Evolutionary conservation across 2,888 invertebrate genomes (phyloP).

Genomic region (Labia minor): DNA sequence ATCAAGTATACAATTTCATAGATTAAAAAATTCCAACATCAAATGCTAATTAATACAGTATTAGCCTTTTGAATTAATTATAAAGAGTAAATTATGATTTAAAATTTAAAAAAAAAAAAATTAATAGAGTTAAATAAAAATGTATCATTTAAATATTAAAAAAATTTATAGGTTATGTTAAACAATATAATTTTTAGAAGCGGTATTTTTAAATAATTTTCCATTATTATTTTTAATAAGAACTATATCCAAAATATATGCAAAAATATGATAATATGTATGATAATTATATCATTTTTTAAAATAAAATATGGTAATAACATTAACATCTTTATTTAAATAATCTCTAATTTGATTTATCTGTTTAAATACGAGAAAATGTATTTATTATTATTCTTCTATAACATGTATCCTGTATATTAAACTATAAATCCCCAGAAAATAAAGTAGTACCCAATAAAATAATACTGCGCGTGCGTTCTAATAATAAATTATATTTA

Average conservation of each 20-base stretch:
- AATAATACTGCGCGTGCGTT: background rate
- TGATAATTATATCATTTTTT: too few species aligned
- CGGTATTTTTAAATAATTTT: too few species aligned
- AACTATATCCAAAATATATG: too few species aligned
- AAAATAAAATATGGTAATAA: too few species aligned
- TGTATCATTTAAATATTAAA: background rate
- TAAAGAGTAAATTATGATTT: background rate
- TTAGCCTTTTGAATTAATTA: background rate
- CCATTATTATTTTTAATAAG: too few species aligned
- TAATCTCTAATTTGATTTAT: too few species aligned
- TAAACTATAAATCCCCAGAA: background rate
- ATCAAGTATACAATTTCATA: background rate
- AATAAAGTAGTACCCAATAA: background rate
- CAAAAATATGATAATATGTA: too few species aligned
- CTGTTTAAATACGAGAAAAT: too few species aligned
- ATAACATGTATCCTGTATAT: too few species aligned
- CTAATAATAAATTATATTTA: conserved; percentile 2
- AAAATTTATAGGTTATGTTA: too few species aligned
- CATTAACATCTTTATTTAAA: too few species aligned
- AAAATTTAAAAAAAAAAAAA: background rate
- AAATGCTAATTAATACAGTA: background rate
- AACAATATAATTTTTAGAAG: too few species aligned
- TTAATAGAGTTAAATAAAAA: background rate
- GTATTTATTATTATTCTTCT: background rate
- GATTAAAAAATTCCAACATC: background rate